These are phyloP conservation scores for Tipula vernalis DNA, from an alignment of 2,888 invertebrate species.

Conservation along the genomic window DNA sequence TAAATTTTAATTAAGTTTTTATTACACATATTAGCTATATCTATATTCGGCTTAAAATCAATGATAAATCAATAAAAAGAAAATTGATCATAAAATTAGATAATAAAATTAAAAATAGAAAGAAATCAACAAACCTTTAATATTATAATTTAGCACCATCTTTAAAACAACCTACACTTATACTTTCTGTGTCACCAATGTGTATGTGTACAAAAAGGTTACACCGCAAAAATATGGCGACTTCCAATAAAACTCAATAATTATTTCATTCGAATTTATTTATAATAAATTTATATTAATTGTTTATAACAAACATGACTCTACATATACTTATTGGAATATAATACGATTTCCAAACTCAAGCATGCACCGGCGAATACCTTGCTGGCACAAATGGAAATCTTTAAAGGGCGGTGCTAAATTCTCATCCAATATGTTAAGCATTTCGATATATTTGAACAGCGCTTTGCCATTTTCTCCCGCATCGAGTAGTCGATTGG, in stretches of 20 bases:
- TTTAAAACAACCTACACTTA: not conserved
- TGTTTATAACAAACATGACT: slow-evolving; percentile 5
- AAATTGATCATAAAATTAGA: not conserved
- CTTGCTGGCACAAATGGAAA: slow-evolving; percentile 62
- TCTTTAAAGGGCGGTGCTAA: slow-evolving; percentile 61
- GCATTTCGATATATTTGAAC: slow-evolving; percentile 48
- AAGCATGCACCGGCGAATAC: slow-evolving; percentile 53
- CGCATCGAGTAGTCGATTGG: slow-evolving; percentile 45
- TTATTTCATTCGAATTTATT: not conserved
- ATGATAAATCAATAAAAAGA: not conserved
- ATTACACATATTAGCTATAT: not conserved
- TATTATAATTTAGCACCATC: not conserved
- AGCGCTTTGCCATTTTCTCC: slow-evolving; percentile 51
- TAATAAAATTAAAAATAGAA: not conserved
- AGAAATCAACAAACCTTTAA: not conserved
- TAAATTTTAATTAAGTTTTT: not conserved
- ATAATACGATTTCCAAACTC: slow-evolving; percentile 40
- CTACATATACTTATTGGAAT: not conserved
- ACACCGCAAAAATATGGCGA: too few relatives aligned
- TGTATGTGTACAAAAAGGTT: too few relatives aligned
- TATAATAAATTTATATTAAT: slow-evolving; percentile 11
- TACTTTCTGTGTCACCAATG: too few relatives aligned
- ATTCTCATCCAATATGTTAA: slow-evolving; percentile 53
- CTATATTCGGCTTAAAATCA: not conserved
- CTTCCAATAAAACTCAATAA: not conserved